Evolutionary conservation across 2,888 invertebrate genomes (phyloP).

Genomic region (Zele albiditarsus): DNA sequence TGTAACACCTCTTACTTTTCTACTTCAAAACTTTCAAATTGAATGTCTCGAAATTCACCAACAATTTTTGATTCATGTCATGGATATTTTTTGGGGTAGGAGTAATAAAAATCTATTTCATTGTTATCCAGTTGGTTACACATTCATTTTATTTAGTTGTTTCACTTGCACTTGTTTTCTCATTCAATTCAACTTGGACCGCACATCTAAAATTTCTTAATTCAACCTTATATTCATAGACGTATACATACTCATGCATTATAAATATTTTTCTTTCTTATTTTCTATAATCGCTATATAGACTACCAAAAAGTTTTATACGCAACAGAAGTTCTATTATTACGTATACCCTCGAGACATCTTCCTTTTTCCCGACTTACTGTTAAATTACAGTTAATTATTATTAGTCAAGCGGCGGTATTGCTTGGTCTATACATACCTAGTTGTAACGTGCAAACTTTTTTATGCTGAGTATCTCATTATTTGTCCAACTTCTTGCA

Average conservation of each 20-base stretch:
- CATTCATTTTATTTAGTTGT: background rate
- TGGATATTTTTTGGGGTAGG: background rate
- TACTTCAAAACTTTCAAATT: background rate
- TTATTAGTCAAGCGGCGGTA: slow-evolving; percentile 26
- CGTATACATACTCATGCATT: background rate
- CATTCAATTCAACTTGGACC: background rate
- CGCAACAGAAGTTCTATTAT: slow-evolving; percentile 40
- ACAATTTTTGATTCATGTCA: background rate
- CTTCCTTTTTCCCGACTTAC: slow-evolving; percentile 29
- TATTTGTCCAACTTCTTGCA: background rate
- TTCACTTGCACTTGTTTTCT: background rate
- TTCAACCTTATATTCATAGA: background rate
- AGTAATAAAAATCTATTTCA: background rate
- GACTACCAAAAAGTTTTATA: background rate
- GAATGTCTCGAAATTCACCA: background rate
- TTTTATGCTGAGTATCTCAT: slow-evolving; percentile 5
- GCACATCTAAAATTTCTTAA: background rate
- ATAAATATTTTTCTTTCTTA: background rate
- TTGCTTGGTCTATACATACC: background rate
- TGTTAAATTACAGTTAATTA: slow-evolving; percentile 46
- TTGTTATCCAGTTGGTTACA: background rate
- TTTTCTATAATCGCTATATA: background rate
- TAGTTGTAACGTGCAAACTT: background rate
- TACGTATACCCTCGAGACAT: slow-evolving; percentile 29
- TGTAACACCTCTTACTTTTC: background rate